Base-by-base conservation (phyloP, 2,888 invertebrate genomes). In the Xylophagus ater region DNA sequence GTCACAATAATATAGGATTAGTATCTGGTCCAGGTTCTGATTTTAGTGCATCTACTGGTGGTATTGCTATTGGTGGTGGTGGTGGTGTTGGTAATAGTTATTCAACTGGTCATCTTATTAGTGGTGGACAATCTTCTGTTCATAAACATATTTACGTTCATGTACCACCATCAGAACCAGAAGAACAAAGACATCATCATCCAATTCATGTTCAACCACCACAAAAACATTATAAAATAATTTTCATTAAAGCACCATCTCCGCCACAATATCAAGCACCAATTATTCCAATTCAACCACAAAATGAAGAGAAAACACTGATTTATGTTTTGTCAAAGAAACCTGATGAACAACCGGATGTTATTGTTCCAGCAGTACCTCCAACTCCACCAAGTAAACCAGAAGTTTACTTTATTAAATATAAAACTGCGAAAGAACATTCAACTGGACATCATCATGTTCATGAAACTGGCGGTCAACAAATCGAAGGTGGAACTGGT, bases 191-290 rank as follows among this genome's bases (percentile, higher is more conserved):
- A 45, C 54, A 57, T n/a, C 42, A 24, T 28, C 58, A 54, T 20
- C 55, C 49, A n/a, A 56, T 57, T 24, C 54, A 69, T 41, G 48
- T 55, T 3, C 60, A 67, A 18, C 77, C 81, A 49, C 77, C 85
- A 40, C 85, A 86, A 66, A 86, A 86, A 56, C 85, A 86, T 63
- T 85, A 87, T 74, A 87, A 87, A 64, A 87, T 87, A 62, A 85
- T 88, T 65, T 87, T 87, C 74, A 87, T 88, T 68, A 87, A 87
- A 72, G 86, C 87, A 34, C 87, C 87, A 50, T 74, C 84, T 50
- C 76, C 84, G 37, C 84, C 84, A 28, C 73, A 79, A 36, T 80
- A 84, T 32, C 78, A 79, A 44, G 78, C 78, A 0, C 86, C 86
- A 48, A 73, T 82, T 47, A 82, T 86, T 49, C 82, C 85, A 39